A percentile compares a stretch with the other conserved stretches of the same genome.
Conservation (phyloP, 2,888 invertebrate species). For the Philereme transversata region DNA sequence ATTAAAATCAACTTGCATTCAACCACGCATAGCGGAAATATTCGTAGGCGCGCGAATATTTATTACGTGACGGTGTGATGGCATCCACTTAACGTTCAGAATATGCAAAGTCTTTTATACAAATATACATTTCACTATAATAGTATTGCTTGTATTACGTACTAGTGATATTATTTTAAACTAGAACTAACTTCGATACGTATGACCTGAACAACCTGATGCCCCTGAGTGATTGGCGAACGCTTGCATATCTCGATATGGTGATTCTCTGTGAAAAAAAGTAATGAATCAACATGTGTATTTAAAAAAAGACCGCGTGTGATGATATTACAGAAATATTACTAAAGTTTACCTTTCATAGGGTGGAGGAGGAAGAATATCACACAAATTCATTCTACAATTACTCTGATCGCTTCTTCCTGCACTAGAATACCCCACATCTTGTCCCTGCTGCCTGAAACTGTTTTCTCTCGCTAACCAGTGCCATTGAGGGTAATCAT, state of each 20-base stretch:
- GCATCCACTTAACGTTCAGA: constrained; percentile 47
- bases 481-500: constrained; percentile 80
- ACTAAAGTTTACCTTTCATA: constrained; percentile 69
- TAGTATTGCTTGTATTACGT: constrained; percentile 79
- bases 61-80: constrained; percentile 51
- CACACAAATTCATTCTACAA: constrained; percentile 78
- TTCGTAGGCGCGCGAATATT: constrained; percentile 31
- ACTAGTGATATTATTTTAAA: constrained; percentile 74
- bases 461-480: constrained; percentile 77
- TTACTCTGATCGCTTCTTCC: constrained; percentile 67
- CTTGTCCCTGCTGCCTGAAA: constrained; percentile 69
- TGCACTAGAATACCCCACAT: constrained; percentile 62
- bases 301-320: neutral
- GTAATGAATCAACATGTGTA: neutral
- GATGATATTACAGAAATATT: neutral
- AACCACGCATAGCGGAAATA: constrained; percentile 33
- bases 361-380: constrained; percentile 75
- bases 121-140: constrained; percentile 69
- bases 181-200: constrained; percentile 72
- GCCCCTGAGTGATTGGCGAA: constrained; percentile 75
- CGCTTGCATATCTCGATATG: constrained; percentile 71
- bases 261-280: constrained; percentile 69
- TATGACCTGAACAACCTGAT: constrained; percentile 76
- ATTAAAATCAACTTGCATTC: constrained; percentile 39
- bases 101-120: constrained; percentile 64